phyloP scores from a whole-genome alignment of 2,888 invertebrate genomes.

The Drosophila neoperkinsi region DNA sequence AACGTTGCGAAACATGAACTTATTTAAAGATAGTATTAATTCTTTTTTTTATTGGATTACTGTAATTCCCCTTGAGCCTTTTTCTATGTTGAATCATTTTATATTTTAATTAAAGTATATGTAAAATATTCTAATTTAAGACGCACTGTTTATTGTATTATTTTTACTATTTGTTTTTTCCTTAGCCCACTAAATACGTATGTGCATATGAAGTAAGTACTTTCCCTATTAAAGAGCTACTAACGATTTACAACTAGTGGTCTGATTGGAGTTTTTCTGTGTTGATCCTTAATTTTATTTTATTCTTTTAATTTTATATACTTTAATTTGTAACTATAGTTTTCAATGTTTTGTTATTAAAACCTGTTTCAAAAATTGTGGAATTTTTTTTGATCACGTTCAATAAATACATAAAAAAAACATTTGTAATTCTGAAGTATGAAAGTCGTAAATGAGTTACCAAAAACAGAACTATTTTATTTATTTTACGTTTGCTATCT shows the following conservation, averaged over 20 bases:
- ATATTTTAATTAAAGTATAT: background rate
- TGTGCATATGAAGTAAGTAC: background rate
- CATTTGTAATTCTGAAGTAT: too few species aligned
- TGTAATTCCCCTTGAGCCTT: background rate
- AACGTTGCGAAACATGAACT: background rate
- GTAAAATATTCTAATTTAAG: background rate
- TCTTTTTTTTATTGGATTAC: background rate
- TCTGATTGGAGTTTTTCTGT: background rate
- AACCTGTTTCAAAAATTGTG: too few species aligned
- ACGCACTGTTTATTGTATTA: background rate
- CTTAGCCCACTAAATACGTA: background rate
- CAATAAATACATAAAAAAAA: background rate
- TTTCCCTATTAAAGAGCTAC: background rate
- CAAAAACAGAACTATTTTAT: conserved; percentile 6
- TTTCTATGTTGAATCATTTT: background rate
- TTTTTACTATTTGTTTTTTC: background rate
- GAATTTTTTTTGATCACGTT: too few species aligned
- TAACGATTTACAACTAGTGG: too few species aligned
- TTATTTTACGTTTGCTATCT: conserved; percentile 13
- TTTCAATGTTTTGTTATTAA: too few species aligned
- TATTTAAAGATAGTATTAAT: too few species aligned
- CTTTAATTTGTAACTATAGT: too few species aligned
- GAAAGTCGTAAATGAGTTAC: background rate
- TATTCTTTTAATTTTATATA: background rate
- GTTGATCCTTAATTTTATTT: background rate